Evolutionary conservation across 2,797 vertebrate species (phyloP), one percentile per base, ranked within the genome.

Genomic region (Gymnodraco acuticeps): DNA sequence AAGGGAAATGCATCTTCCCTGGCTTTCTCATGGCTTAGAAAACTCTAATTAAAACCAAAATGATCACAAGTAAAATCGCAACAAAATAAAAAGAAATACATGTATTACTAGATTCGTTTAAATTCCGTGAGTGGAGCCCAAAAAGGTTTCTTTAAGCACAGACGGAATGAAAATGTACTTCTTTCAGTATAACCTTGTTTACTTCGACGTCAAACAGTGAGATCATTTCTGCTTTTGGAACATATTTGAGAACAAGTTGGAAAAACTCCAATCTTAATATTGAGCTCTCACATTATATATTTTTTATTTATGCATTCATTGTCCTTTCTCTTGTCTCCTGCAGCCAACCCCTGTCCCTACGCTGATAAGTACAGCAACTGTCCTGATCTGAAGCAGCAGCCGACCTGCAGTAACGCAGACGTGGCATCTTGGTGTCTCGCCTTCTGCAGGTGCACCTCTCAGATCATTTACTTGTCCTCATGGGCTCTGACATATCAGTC

Each of bases 391-490:
- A 55, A 14, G 17, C 17, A 10, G 52, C 16, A 46, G 64, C 33
- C 42, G 42, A 13, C 20, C 64, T 46, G 64, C 17, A 9, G 11
- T n/a, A 31, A 31, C 1, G 8, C 27, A 27, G 4, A 19, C 5
- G 52, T 45, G 23, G 42, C 52, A 43, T 31, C 41, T 14, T 67
- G 64, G 12, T 67, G 42, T 47, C 23, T 23, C 1, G 43, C 65
- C 52, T 27, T 19, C 20, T 66, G 51, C 20, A 27, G 54, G 41
- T 54, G 64, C 51, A 27, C 10, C 15, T 12, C 6, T 54, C 10
- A 66, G 41, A 68, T 47, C n/a, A 4, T 46, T 46, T 45, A 14
- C 88, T 65, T 0, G 8, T 2, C 43, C 12, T 51, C 47, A 20
- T 16, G 54, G 14, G 27, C 50, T 68, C 19, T 12, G 51, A 60